Conservation (phyloP, 2,888 invertebrate species). For the Myopa testacea region DNA sequence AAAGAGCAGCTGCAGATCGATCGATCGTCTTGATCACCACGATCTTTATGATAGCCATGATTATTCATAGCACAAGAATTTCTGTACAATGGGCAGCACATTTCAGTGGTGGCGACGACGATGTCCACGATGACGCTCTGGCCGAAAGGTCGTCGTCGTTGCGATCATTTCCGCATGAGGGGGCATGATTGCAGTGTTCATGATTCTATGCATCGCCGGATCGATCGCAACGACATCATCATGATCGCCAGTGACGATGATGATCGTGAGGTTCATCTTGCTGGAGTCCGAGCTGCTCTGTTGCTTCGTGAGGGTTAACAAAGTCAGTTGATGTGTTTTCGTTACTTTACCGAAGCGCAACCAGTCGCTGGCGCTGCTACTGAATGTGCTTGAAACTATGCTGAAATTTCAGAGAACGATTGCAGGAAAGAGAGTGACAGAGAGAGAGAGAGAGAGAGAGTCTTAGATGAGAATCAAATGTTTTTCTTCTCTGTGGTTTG, state of each 20-base stretch:
- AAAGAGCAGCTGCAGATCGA: background rate
- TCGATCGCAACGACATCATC: background rate
- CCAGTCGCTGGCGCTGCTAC: constrained; percentile 22
- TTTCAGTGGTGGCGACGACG: constrained; percentile 10
- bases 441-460: background rate
- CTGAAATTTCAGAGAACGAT: background rate
- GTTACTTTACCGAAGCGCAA: constrained; percentile 14
- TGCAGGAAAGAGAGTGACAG: background rate
- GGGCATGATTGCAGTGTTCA: constrained; percentile 64
- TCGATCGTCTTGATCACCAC: constrained; percentile 9
- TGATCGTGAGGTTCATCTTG: background rate
- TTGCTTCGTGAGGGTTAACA: constrained; percentile 30
- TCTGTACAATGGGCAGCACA: background rate
- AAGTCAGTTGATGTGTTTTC: constrained; percentile 16
- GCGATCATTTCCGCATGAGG: constrained; percentile 66
- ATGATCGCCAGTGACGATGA: background rate
- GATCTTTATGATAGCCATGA: constrained; percentile 5
- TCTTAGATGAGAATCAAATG: background rate
- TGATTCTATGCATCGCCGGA: no score
- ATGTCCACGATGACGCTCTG: constrained; percentile 50
- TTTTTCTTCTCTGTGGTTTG: background rate
- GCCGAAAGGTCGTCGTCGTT: constrained; percentile 65
- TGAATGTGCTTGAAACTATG: background rate
- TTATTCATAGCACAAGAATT: constrained; percentile 13
- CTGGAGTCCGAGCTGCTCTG: background rate